A percentile compares a stretch with the other conserved stretches of the same genome.
phyloP scores from a whole-genome alignment of 2,797 vertebrate species.

The Peromyscus melanophrys region DNA sequence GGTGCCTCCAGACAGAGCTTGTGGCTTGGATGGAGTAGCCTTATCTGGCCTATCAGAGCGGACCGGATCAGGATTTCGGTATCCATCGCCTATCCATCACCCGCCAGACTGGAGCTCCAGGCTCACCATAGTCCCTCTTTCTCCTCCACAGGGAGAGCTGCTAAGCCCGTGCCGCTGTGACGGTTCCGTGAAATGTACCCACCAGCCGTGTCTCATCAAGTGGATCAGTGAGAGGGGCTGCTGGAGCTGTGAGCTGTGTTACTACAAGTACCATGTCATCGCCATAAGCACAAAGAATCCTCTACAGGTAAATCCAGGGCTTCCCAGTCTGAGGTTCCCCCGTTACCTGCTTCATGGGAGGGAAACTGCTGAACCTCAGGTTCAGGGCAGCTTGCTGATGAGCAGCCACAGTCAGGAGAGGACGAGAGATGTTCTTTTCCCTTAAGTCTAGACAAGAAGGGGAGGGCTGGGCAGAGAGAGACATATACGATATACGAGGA shows the following conservation, averaged over 20 bases:
- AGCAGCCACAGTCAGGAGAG: background rate
- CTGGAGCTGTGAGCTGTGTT: conserved; percentile 99
- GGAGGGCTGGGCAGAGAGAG: background rate
- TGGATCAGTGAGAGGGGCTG: conserved; percentile 98
- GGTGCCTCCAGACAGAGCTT: background rate
- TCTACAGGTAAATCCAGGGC: conserved; percentile 93
- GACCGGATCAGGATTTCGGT: background rate
- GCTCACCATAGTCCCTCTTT: conserved; percentile 63
- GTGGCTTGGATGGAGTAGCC: too few species aligned
- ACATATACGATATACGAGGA: background rate
- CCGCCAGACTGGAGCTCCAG: background rate
- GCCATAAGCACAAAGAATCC: conserved; percentile 99
- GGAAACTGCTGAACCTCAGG: background rate
- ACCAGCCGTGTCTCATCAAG: conserved; percentile 98
- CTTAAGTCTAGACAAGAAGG: conserved; percentile 10
- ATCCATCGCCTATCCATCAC: rapidly evolving
- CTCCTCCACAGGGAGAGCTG: conserved; percentile 94
- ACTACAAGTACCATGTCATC: conserved; percentile 99
- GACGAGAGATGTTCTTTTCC: background rate
- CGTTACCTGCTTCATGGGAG: background rate
- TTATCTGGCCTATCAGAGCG: background rate
- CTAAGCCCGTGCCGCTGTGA: conserved; percentile 98
- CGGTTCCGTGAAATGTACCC: conserved; percentile 97
- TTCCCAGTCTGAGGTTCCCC: background rate
- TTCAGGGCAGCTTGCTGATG: background rate